Evolutionary conservation across 2,797 vertebrate species (phyloP).

Genomic region (Heliangelus exortis): DNA sequence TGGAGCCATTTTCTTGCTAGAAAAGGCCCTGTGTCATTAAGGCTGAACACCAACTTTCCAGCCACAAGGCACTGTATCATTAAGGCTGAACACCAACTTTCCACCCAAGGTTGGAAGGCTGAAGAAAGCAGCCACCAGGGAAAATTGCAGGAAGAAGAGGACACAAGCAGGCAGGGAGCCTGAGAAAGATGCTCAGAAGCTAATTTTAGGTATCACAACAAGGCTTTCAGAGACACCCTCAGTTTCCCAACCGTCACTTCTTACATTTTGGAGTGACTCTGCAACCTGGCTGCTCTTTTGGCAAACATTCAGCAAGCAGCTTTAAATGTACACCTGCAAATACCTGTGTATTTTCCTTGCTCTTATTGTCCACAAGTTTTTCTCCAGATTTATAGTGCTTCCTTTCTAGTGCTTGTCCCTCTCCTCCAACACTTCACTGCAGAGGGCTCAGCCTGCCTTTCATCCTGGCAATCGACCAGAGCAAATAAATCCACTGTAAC

Average conservation of each 20-base stretch:
- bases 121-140: not conserved
- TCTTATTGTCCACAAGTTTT: fast-evolving
- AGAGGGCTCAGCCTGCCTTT: conserved; percentile 5
- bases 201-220: not conserved
- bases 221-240: not conserved
- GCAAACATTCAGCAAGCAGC: not conserved
- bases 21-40: not conserved
- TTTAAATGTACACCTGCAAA: not conserved
- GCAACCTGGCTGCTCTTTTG: not conserved
- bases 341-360: not conserved
- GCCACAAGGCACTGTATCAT: fast-evolving
- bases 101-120: not conserved
- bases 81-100: not conserved
- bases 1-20: not conserved
- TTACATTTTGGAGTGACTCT: not conserved
- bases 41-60: not conserved
- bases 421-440: not conserved
- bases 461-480: conserved; percentile 34
- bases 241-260: not conserved
- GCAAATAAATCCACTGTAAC: conserved; percentile 52
- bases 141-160: not conserved
- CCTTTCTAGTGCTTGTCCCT: not conserved
- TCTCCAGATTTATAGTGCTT: not conserved
- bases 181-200: fast-evolving
- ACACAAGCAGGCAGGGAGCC: not conserved